A percentile compares a stretch with the other conserved stretches of the same genome.
Conservation (phyloP, 2,888 invertebrate genomes). For the Aleiodes alternator region DNA sequence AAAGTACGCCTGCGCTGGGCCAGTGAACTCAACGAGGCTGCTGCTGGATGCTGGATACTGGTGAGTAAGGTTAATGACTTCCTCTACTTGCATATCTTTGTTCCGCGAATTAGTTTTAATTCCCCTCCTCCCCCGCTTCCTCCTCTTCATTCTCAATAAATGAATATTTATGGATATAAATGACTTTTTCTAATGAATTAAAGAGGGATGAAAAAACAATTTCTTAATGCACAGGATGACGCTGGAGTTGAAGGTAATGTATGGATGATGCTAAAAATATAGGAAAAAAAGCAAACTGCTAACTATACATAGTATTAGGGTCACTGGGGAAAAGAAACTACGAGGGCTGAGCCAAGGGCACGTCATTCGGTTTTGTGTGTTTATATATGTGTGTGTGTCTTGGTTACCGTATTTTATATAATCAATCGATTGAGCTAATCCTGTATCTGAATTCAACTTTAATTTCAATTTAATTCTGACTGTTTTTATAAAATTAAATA, state of each 20-base stretch:
- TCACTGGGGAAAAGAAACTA: slow-evolving; percentile 60
- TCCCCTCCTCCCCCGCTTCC: neutral
- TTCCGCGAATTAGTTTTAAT: neutral
- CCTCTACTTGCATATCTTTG: slow-evolving; percentile 9
- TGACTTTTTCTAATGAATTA: too few relatives aligned
- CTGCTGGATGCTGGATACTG: slow-evolving; percentile 7
- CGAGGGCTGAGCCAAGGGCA: slow-evolving; percentile 64
- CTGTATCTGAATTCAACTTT: too few relatives aligned
- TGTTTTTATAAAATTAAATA: too few relatives aligned
- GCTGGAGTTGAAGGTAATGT: neutral
- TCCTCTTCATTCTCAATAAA: neutral
- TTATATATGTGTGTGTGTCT: neutral
- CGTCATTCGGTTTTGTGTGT: neutral
- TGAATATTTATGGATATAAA: neutral
- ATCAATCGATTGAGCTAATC: neutral
- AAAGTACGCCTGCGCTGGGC: slow-evolving; percentile 59
- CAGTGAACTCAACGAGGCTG: slow-evolving; percentile 59
- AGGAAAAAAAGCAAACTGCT: neutral
- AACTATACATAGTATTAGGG: slow-evolving; percentile 61
- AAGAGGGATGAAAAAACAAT: neutral
- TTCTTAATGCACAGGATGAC: neutral
- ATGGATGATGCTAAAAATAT: slow-evolving; percentile 2
- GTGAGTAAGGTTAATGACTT: slow-evolving; percentile 48
- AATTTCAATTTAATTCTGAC: too few relatives aligned
- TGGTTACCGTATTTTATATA: neutral